Evolutionary conservation across 2,888 invertebrate genomes (phyloP).

Genomic region (Spodoptera littoralis): DNA sequence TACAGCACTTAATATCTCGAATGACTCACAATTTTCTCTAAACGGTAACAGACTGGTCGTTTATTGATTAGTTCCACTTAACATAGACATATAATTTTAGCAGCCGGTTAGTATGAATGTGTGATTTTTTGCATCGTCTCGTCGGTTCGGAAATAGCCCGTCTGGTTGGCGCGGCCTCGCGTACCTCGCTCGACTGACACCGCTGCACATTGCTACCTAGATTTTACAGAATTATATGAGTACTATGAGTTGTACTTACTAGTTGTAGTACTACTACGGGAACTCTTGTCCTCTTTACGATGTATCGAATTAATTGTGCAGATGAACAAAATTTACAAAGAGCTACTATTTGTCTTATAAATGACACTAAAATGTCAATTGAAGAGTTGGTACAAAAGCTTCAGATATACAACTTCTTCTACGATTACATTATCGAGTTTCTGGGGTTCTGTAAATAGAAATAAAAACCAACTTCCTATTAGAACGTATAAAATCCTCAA

Average conservation of each 20-base stretch:
- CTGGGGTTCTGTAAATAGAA: too few relatives aligned
- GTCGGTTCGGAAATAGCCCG: slow-evolving; percentile 63
- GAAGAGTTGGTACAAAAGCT: too few relatives aligned
- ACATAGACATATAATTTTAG: slow-evolving; percentile 51
- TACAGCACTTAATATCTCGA: slow-evolving; percentile 20
- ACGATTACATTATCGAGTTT: too few relatives aligned
- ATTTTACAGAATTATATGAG: slow-evolving; percentile 21
- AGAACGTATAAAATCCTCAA: not conserved
- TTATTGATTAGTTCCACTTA: slow-evolving; percentile 46
- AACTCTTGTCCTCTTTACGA: slow-evolving; percentile 2
- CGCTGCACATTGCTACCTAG: slow-evolving; percentile 29
- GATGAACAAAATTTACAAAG: too few relatives aligned
- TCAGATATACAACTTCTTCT: too few relatives aligned
- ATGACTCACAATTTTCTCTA: slow-evolving; percentile 42
- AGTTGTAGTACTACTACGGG: slow-evolving; percentile 1
- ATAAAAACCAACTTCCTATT: too few relatives aligned
- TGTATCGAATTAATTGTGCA: not conserved
- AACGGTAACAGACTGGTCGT: slow-evolving; percentile 33
- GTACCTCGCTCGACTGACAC: slow-evolving; percentile 28
- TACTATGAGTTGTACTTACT: slow-evolving; percentile 1
- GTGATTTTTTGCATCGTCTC: slow-evolving; percentile 59
- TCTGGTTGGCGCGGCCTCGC: slow-evolving; percentile 58
- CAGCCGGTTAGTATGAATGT: slow-evolving; percentile 42
- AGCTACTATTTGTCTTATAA: too few relatives aligned
- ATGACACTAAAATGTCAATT: too few relatives aligned